Evolutionary conservation across 1,140 invertebrate genomes (phyloP), one percentile per base, ranked within the genome.

Genomic region (Geopemphigus sp.): DNA sequence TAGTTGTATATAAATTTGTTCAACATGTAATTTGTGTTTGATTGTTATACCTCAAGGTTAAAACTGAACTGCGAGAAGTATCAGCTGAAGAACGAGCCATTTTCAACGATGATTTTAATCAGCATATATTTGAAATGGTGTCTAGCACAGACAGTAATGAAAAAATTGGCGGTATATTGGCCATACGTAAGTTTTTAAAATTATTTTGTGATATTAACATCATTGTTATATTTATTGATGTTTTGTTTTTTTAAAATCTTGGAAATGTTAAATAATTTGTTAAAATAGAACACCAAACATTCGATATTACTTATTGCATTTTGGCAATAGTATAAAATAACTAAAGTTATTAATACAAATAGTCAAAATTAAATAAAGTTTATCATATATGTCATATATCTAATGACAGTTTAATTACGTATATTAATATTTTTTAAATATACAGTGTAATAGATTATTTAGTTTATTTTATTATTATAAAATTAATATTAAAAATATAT

Each of bases 71-170:
- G 19, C 89, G 95, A 17, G 96, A 98, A 86, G 92, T 95, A 54
- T 92, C 95, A n/a, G 89, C 92, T 64, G 96, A 98, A 84, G 95
- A 97, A 84, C 89, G 97, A 74, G 92, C 92, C 24, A 87, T 89
- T 39, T 98, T 98, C 84, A 92, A 98, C 85, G 96, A 98, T 85
- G 94, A 96, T 81, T 97, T 98, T 84, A 97, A 97, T 85, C 93
- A 96, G 85, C 93, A 97, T 83, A 97, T 98, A 81, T 95, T 95
- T 86, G 94, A 96, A 85, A 96, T 98, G 95, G 94, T 98, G 2
- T 95, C 94, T 6, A 94, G 93, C 82, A 90, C 91, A 39, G 96
- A 98, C 86, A 90, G 94, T 22, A 95, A 95, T 87, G 96, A 98
- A 84, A 96, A 95, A 84, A 98, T 98, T 86, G 96, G 96, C 64